Evolutionary conservation across 2,797 vertebrate genomes (phyloP), one percentile per base, ranked within the genome.

Genomic region (Hydrolagus colliei): DNA sequence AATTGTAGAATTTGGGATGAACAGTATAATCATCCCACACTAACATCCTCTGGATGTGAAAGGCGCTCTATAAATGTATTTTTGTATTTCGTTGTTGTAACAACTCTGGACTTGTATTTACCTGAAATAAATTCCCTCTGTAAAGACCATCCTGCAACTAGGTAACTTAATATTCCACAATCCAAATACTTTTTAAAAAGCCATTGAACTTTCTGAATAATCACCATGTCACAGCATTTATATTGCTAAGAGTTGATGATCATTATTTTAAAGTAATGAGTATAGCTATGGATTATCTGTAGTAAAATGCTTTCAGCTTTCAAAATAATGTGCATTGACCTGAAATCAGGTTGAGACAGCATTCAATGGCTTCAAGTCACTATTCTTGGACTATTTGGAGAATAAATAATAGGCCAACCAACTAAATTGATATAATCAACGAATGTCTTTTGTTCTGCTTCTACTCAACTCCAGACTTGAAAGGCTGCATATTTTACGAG

Each of bases 181-280:
- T 52, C 18, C 12, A 10, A 77, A 77, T 18, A 16, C 52, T 16
- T 20, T 77, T 77, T 61, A 59, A 20, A 41, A 76, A 16, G 74
- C 16, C n/a, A 76, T 76, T 59, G 52, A 59, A 76, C 41, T 20
- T 12, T n/a, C 9, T 11, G 3, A 77, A 59, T 61, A 77, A 77
- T 77, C 75, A 77, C 61, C 75, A 6, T 77, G n/a, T 61, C 75
- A 27, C 27, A 77, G n/a, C n/a, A 61, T 61, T 77, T 52, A 77
- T 41, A 20, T 61, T 61, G 52, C 20, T 77, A 59, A 77, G n/a
- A 59, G 41, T 59, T 61, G 75, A 77, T 20, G 61, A 61, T 77
- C 75, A 77, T 9, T 59, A 4, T 16, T 3, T 18, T 61, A 61
- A 77, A 10, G 75, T 20, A 61, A 77, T 77, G 52, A 75, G 41